Percentiles rank a stretch among this genome's conserved stretches.
These are phyloP conservation scores for Lochmaea crataegi DNA, from an alignment of 2,888 invertebrate genomes.

Conservation along the genomic window DNA sequence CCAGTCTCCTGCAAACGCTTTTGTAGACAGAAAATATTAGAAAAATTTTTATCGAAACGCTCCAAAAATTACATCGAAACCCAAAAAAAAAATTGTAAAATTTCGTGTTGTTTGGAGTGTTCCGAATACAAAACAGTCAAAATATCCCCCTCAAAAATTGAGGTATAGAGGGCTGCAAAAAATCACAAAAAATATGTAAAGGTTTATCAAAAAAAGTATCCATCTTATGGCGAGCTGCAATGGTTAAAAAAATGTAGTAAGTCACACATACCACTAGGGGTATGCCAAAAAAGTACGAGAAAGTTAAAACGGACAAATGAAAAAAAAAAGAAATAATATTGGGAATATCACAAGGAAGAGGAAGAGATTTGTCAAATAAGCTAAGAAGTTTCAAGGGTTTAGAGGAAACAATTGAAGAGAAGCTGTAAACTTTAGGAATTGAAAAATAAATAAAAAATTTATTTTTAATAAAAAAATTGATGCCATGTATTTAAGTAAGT, in stretches of 20 bases:
- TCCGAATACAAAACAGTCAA: slow-evolving; percentile 40
- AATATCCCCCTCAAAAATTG: slow-evolving; percentile 49
- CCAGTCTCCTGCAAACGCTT: slow-evolving; percentile 66
- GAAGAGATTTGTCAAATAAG: slow-evolving; percentile 9
- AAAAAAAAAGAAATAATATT: slow-evolving; percentile 25
- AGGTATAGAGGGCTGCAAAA: slow-evolving; percentile 59
- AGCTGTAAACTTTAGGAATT: slow-evolving; percentile 4
- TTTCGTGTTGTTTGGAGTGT: slow-evolving; percentile 28
- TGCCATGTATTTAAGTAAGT: too few relatives aligned
- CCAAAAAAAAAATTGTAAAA: neutral
- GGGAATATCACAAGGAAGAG: slow-evolving; percentile 20
- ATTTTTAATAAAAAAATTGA: too few relatives aligned
- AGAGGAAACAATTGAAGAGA: neutral
- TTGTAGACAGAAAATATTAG: slow-evolving; percentile 65
- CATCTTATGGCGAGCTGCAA: slow-evolving; percentile 64
- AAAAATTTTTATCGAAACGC: slow-evolving; percentile 36
- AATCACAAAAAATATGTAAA: slow-evolving; percentile 55
- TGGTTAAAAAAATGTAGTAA: slow-evolving; percentile 63
- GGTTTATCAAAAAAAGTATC: slow-evolving; percentile 41
- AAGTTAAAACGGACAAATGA: slow-evolving; percentile 33
- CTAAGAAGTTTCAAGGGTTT: slow-evolving; percentile 1
- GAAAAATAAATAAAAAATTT: neutral
- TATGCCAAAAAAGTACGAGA: slow-evolving; percentile 62
- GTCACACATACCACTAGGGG: slow-evolving; percentile 64
- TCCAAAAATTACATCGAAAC: slow-evolving; percentile 10